These are phyloP conservation scores for Philopotamus ludificatus DNA, from an alignment of 1,140 invertebrate species.

Conservation along the genomic window DNA sequence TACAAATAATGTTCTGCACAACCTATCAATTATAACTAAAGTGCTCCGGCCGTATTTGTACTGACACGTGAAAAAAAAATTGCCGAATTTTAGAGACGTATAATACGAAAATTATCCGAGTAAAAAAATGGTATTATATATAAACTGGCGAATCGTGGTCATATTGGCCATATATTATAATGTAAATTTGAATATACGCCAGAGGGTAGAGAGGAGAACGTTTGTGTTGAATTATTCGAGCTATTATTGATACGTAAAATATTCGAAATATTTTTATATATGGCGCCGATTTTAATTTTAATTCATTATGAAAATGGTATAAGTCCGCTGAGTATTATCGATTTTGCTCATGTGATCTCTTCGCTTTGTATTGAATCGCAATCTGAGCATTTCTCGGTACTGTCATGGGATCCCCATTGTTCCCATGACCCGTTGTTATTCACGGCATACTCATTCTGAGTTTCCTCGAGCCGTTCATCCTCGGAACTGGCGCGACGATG, in stretches of 20 bases:
- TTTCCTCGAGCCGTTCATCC: too few relatives aligned
- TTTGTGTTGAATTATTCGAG: constrained; percentile 5
- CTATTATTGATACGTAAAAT: constrained; percentile 1
- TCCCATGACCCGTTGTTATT: too few relatives aligned
- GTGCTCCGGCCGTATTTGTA: constrained; percentile 12
- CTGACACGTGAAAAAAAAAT: constrained; percentile 3
- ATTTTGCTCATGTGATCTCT: too few relatives aligned
- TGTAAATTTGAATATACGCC: constrained; percentile 26
- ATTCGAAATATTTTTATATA: not conserved
- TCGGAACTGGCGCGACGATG: too few relatives aligned
- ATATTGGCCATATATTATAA: constrained; percentile 25
- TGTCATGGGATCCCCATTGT: too few relatives aligned
- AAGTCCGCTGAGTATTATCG: too few relatives aligned
- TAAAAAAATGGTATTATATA: constrained; percentile 26
- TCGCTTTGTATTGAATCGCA: too few relatives aligned
- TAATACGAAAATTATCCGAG: not conserved
- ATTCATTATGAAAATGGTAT: too few relatives aligned
- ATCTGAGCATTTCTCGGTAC: too few relatives aligned
- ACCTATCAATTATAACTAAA: constrained; percentile 8
- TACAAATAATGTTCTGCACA: constrained; percentile 2
- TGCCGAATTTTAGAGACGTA: not conserved
- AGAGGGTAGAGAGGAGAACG: constrained; percentile 3
- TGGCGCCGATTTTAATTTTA: too few relatives aligned
- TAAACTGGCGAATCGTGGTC: constrained; percentile 12
- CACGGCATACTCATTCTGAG: too few relatives aligned